Conservation (phyloP, 2,888 invertebrate species). For the Drosophila austrosaltans region DNA sequence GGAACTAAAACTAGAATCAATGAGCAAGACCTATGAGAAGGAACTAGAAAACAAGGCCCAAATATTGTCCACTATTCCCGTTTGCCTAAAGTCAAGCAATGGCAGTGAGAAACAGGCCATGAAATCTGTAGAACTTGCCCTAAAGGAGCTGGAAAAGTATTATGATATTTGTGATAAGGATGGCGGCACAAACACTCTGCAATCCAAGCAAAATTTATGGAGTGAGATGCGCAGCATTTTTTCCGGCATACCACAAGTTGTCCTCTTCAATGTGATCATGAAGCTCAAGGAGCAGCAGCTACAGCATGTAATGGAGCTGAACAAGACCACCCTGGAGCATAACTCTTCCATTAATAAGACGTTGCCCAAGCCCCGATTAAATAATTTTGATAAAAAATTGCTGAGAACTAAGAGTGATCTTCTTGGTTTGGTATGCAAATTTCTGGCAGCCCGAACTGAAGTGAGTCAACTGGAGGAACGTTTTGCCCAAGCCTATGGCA, state of each 20-base stretch:
- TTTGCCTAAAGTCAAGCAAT: conserved; percentile 72
- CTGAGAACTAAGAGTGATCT: conserved; percentile 76
- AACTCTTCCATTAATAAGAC: conserved; percentile 18
- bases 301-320: conserved; percentile 76
- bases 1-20: conserved; percentile 68
- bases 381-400: conserved; percentile 74
- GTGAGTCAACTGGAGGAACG: conserved; percentile 64
- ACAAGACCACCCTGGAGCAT: conserved; percentile 48
- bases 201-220: conserved; percentile 79
- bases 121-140: conserved; percentile 69
- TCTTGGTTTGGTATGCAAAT: conserved; percentile 76
- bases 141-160: conserved; percentile 76
- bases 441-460: conserved; percentile 68
- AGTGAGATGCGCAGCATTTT: conserved; percentile 76
- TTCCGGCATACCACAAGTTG: conserved; percentile 76
- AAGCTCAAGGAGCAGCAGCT: conserved; percentile 80
- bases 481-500: conserved; percentile 68
- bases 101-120: conserved; percentile 73
- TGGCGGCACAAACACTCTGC: conserved; percentile 49
- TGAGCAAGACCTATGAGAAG: conserved; percentile 62
- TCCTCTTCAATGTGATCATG: conserved; percentile 79
- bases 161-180: conserved; percentile 69
- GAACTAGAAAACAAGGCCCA: conserved; percentile 68
- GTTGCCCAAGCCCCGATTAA: conserved; percentile 56
- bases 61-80: conserved; percentile 77